phyloP scores from a whole-genome alignment of 2,113 vertebrate species.

The Speoplatyrhinus poulsoni region DNA sequence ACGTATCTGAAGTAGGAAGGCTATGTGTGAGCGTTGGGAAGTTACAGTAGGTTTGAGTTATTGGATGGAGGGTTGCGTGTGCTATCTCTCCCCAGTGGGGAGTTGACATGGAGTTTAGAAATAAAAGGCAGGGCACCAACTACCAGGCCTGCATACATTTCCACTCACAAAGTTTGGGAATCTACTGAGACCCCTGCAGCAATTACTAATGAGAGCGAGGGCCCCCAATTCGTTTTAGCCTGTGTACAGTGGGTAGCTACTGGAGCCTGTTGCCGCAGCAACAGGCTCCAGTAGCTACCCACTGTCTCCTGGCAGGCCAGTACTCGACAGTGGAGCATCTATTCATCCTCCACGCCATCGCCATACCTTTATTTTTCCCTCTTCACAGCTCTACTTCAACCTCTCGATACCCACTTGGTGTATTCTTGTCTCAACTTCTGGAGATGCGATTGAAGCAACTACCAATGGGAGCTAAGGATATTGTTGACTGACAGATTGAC shows the following conservation, averaged over 20 bases:
- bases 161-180: conserved; percentile 44
- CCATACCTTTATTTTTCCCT: conserved; percentile 41
- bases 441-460: no score
- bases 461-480: no score
- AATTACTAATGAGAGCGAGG: conserved; percentile 61
- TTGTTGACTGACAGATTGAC: no score
- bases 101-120: conserved; percentile 52
- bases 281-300: conserved; percentile 64
- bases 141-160: conserved; percentile 63
- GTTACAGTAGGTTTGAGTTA: background rate
- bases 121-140: conserved; percentile 47
- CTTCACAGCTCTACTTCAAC: conserved; percentile 45
- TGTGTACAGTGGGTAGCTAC: no score
- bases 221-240: conserved; percentile 70
- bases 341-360: conserved; percentile 70
- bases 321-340: conserved; percentile 78
- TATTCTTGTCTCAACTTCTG: conserved; percentile 16
- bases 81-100: conserved; percentile 32
- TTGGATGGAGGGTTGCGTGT: background rate
- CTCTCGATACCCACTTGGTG: conserved; percentile 33
- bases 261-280: conserved; percentile 69
- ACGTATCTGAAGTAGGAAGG: background rate
- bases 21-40: conserved; percentile 6
- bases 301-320: conserved; percentile 71
- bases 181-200: conserved; percentile 70